Percentiles rank a stretch among this genome's conserved stretches.
Evolutionary conservation across 2,888 invertebrate species (phyloP).

Genomic region (Chrysomela aeneicollis): DNA sequence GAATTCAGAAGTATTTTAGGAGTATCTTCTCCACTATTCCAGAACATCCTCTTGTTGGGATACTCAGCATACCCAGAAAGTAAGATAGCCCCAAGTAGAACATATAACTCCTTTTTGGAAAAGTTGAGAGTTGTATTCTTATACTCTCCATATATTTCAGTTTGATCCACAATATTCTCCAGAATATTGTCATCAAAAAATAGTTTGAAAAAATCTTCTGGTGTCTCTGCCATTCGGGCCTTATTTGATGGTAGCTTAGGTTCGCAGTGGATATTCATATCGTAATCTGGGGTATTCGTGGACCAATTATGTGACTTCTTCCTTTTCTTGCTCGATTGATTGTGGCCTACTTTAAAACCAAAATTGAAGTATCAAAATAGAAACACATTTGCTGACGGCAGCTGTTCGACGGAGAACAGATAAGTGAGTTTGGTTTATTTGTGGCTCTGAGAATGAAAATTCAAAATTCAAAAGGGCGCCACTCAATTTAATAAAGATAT

Average conservation of each 20-base stretch:
- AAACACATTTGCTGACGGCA: no score
- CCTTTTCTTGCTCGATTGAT: no score
- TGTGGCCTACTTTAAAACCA: no score
- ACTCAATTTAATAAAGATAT: no score
- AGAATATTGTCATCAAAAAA: conserved; percentile 10
- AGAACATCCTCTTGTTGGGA: conserved; percentile 19
- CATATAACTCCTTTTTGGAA: no score
- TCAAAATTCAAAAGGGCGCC: no score
- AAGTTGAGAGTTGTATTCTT: conserved; percentile 10
- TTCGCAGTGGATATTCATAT: conserved; percentile 11
- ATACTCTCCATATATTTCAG: conserved; percentile 12
- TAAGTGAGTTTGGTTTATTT: no score
- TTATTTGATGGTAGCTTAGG: conserved; percentile 9
- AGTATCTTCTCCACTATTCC: conserved; percentile 13
- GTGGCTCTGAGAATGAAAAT: no score
- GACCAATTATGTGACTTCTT: conserved; percentile 11
- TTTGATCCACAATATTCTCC: conserved; percentile 7
- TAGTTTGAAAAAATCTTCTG: conserved; percentile 15
- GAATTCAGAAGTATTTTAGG: conserved; percentile 10
- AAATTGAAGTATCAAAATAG: no score
- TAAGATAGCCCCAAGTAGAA: no score
- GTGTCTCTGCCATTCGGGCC: conserved; percentile 4
- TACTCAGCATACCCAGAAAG: conserved; percentile 24
- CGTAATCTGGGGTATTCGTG: conserved; percentile 7
- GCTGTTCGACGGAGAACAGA: no score